phyloP scores from a whole-genome alignment of 2,888 invertebrate genomes.

The Hesperia comma region DNA sequence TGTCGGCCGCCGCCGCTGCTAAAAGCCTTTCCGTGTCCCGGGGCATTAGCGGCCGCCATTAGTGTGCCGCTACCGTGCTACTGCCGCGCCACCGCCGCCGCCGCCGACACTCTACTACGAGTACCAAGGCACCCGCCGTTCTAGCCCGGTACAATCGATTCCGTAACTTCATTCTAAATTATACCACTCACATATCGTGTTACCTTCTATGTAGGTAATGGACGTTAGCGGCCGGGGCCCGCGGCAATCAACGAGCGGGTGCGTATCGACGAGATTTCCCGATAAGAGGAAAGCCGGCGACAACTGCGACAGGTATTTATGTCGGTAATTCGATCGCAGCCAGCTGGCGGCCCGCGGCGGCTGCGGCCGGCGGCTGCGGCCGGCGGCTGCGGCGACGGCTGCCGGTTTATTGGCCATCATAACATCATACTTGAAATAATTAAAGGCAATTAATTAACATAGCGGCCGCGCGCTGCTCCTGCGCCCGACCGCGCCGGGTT shows the following conservation, averaged over 20 bases:
- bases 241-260: neutral
- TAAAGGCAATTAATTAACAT: constrained; percentile 34
- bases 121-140: no score
- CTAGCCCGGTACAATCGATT: no score
- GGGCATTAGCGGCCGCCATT: constrained; percentile 5
- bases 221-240: neutral
- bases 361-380: no score
- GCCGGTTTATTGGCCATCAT: constrained; percentile 29
- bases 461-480: constrained; percentile 3
- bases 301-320: constrained; percentile 31
- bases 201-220: no score
- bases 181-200: no score
- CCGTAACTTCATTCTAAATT: no score
- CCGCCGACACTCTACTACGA: no score
- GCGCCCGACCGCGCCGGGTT: neutral
- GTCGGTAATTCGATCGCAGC: constrained; percentile 29
- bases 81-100: no score
- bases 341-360: constrained; percentile 15
- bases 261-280: constrained; percentile 17
- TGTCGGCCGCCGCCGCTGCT: neutral
- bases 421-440: constrained; percentile 33
- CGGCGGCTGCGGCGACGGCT: neutral
- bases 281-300: constrained; percentile 20
- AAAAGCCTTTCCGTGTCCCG: constrained; percentile 30
- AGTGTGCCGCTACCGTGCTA: constrained; percentile 17